phyloP scores from a whole-genome alignment of 2,888 invertebrate species.

The Rambutsinella grinnellia region DNA sequence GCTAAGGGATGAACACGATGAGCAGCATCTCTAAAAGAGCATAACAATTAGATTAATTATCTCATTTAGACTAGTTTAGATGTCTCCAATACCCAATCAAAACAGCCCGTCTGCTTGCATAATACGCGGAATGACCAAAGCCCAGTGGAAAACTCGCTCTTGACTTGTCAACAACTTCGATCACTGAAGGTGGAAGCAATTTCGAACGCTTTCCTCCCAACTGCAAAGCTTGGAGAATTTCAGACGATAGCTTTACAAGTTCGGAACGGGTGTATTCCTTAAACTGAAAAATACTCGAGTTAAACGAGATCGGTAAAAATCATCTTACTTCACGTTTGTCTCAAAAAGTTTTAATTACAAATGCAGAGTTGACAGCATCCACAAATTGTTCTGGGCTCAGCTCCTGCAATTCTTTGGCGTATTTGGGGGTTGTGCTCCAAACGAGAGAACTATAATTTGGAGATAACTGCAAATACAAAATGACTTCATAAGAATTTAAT shows the following conservation, averaged over 20 bases:
- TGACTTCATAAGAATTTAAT: background rate
- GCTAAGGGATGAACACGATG: constrained; percentile 96
- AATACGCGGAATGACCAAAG: constrained; percentile 89
- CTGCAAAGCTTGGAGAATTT: constrained; percentile 55
- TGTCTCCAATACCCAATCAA: constrained; percentile 80
- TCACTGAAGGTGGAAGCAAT: constrained; percentile 62
- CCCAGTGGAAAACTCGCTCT: constrained; percentile 93
- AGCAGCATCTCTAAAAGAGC: constrained; percentile 79
- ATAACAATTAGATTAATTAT: background rate
- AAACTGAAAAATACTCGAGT: constrained; percentile 71
- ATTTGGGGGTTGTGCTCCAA: constrained; percentile 85
- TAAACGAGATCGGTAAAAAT: background rate
- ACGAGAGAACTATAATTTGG: constrained; percentile 88
- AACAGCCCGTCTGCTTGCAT: constrained; percentile 84
- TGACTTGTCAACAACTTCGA: constrained; percentile 71
- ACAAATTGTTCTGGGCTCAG: constrained; percentile 85
- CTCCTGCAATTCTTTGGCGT: constrained; percentile 81
- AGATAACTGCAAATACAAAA: constrained; percentile 73
- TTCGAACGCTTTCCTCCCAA: constrained; percentile 44
- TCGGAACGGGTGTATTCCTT: constrained; percentile 73
- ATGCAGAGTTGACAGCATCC: constrained; percentile 87
- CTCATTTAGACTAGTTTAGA: background rate
- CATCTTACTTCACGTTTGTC: constrained; percentile 1
- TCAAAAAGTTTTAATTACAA: constrained; percentile 74
- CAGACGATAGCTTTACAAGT: constrained; percentile 57